phyloP scores from a whole-genome alignment of 2,797 vertebrate species.

The Echeneis naucrates region DNA sequence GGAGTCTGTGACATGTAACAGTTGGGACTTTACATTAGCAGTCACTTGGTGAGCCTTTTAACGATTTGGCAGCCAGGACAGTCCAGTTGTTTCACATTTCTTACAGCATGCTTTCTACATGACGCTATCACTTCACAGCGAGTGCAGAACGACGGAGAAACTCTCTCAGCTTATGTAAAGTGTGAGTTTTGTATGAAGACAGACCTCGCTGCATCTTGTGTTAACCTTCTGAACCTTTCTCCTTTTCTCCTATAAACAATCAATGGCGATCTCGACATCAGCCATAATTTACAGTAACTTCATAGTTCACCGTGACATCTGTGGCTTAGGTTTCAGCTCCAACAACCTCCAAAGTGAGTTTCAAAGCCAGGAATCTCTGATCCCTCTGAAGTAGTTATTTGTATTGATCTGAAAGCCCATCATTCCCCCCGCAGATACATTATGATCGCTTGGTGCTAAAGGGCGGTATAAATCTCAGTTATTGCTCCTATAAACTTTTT shows the following conservation, averaged over 20 bases:
- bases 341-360: conserved; percentile 14
- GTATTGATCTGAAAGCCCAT: conserved; percentile 50
- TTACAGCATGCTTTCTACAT: background rate
- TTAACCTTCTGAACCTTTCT: background rate
- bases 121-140: background rate
- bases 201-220: background rate
- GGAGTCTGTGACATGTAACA: too few relatives aligned
- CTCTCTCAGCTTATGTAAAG: background rate
- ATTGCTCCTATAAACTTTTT: conserved; percentile 45
- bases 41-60: too few relatives aligned
- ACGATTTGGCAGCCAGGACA: too few relatives aligned
- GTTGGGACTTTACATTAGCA: too few relatives aligned
- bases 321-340: background rate
- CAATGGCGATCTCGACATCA: background rate
- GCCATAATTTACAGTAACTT: conserved; percentile 24
- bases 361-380: conserved; percentile 33
- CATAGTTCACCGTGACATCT: conserved; percentile 5
- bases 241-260: conserved; percentile 18
- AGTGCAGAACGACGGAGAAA: background rate
- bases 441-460: conserved; percentile 42
- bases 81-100: too few relatives aligned
- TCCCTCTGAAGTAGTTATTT: conserved; percentile 25
- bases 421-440: conserved; percentile 40
- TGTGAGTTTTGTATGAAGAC: background rate
- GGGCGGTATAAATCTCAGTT: conserved; percentile 48